Conservation (phyloP, 2,797 vertebrate genomes). For the Capromys pilorides region DNA sequence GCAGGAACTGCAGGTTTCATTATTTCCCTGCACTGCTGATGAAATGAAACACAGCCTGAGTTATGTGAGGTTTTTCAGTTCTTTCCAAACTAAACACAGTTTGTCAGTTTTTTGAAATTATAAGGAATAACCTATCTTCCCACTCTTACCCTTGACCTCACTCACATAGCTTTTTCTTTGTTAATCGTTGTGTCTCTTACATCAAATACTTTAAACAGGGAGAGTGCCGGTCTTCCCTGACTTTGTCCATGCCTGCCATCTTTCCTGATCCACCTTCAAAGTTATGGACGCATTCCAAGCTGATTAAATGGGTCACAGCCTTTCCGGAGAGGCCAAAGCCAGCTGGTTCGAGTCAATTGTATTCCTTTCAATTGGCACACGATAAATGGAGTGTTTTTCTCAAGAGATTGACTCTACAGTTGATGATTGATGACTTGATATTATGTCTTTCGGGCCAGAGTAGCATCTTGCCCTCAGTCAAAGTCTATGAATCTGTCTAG, state of each 20-base stretch:
- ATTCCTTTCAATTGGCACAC: conserved; percentile 85
- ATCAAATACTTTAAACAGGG: conserved; percentile 79
- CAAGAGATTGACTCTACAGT: conserved; percentile 76
- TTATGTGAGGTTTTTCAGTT: conserved; percentile 77
- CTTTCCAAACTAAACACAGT: conserved; percentile 72
- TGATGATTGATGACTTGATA: conserved; percentile 83
- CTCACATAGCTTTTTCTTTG: conserved; percentile 75
- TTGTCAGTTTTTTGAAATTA: conserved; percentile 77
- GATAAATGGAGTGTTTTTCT: conserved; percentile 82
- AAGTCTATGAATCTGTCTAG: conserved; percentile 67
- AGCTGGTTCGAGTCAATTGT: conserved; percentile 87
- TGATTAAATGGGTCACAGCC: conserved; percentile 86
- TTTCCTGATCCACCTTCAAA: conserved; percentile 84
- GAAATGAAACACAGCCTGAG: conserved; percentile 65
- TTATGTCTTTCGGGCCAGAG: conserved; percentile 69
- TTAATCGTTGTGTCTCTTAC: conserved; percentile 80
- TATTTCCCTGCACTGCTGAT: conserved; percentile 57
- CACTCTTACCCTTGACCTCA: conserved; percentile 63
- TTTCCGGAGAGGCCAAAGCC: conserved; percentile 83
- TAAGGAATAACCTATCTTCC: conserved; percentile 74
- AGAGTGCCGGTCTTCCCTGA: conserved; percentile 80
- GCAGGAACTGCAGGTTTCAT: conserved; percentile 73
- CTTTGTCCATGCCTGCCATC: conserved; percentile 82
- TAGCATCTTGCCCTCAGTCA: conserved; percentile 62
- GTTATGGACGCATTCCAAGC: conserved; percentile 85